Percentiles rank a stretch among this genome's conserved stretches.
phyloP scores from a whole-genome alignment of 2,888 invertebrate species.

The Brenthis daphne region DNA sequence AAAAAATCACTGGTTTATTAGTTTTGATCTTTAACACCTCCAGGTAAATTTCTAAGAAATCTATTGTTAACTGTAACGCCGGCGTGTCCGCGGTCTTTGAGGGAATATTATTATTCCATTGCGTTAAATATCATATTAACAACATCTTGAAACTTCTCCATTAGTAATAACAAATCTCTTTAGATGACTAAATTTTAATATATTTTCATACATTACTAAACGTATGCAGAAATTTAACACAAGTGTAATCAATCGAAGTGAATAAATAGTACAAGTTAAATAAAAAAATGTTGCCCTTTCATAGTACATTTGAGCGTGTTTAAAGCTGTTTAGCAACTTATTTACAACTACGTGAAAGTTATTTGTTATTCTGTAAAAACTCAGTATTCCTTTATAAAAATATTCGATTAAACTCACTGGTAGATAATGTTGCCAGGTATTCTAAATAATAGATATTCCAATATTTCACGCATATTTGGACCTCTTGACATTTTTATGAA shows the following conservation, averaged over 20 bases:
- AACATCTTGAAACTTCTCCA: too few species aligned
- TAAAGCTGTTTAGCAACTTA: conserved; percentile 55
- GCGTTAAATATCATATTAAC: too few species aligned
- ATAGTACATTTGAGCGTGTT: conserved; percentile 64
- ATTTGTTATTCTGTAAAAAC: too few species aligned
- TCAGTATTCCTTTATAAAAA: conserved; percentile 24
- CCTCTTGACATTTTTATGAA: too few species aligned
- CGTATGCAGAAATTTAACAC: conserved; percentile 9
- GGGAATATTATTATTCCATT: too few species aligned
- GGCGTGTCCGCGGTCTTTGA: too few species aligned
- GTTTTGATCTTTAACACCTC: too few species aligned
- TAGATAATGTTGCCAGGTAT: conserved; percentile 4
- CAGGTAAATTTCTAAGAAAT: too few species aligned
- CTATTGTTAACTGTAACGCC: too few species aligned
- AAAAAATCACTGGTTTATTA: too few species aligned
- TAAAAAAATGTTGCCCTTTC: conserved; percentile 51
- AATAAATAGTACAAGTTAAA: conserved; percentile 63
- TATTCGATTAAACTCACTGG: conserved; percentile 24
- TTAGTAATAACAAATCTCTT: background rate
- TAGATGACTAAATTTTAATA: background rate
- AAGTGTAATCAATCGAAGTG: conserved; percentile 31
- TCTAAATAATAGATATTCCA: too few species aligned
- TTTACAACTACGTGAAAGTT: conserved; percentile 39
- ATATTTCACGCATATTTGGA: too few species aligned
- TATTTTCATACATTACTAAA: background rate